phyloP scores from a whole-genome alignment of 1,140 invertebrate genomes.

The Phthorimaea operculella region DNA sequence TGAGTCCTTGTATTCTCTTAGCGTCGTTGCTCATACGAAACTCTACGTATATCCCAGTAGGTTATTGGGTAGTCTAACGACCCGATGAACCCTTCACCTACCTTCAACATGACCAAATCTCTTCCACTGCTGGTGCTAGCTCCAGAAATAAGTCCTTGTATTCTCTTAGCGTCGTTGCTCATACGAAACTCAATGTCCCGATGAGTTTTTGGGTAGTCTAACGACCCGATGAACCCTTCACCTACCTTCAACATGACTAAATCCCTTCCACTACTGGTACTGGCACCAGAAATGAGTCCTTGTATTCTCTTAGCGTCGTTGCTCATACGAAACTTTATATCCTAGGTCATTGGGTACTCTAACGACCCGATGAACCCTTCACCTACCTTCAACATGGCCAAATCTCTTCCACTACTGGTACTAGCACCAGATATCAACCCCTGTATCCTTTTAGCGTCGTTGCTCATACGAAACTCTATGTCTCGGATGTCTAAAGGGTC shows the following conservation, averaged over 20 bases:
- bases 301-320: slow-evolving; percentile 73
- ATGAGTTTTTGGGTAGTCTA: slow-evolving; percentile 52
- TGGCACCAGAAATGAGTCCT: slow-evolving; percentile 74
- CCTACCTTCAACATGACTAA: slow-evolving; percentile 71
- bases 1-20: slow-evolving; percentile 66
- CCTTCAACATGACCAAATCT: slow-evolving; percentile 80
- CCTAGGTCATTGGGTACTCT: too few relatives aligned
- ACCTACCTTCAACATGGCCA: slow-evolving; percentile 73
- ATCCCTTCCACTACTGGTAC: slow-evolving; percentile 82
- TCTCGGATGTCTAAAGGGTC: slow-evolving; percentile 85
- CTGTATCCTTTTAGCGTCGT: slow-evolving; percentile 76
- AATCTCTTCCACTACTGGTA: slow-evolving; percentile 81
- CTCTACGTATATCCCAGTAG: too few relatives aligned
- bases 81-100: slow-evolving; percentile 45
- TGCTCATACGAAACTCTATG: slow-evolving; percentile 87
- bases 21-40: slow-evolving; percentile 82
- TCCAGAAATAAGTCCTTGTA: slow-evolving; percentile 74
- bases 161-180: slow-evolving; percentile 76
- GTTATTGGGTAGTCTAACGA: too few relatives aligned
- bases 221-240: too few relatives aligned
- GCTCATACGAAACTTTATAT: slow-evolving; percentile 89
- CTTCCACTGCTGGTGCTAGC: slow-evolving; percentile 80
- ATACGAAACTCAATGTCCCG: slow-evolving; percentile 93
- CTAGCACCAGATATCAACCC: slow-evolving; percentile 76
- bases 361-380: too few relatives aligned